phyloP scores from a whole-genome alignment of 2,113 vertebrate species.

The Aplodontia rufa region DNA sequence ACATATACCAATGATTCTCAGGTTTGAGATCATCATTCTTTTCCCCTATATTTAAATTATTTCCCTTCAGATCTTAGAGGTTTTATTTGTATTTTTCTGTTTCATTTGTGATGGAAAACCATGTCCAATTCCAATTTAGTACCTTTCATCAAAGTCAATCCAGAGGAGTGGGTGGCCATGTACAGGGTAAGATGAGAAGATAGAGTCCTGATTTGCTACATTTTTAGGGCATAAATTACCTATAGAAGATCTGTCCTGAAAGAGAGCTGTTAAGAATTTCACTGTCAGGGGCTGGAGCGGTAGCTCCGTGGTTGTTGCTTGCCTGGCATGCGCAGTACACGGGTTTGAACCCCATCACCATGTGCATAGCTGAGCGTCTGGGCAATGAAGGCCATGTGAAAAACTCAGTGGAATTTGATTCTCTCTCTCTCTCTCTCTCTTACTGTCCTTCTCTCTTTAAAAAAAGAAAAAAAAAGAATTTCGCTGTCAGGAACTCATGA shows the following conservation, averaged over 20 bases:
- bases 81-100: not conserved
- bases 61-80: not conserved
- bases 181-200: not conserved
- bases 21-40: not conserved
- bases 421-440: too few relatives aligned
- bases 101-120: not conserved
- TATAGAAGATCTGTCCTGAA: not conserved
- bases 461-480: too few relatives aligned
- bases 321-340: too few relatives aligned
- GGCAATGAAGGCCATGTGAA: too few relatives aligned
- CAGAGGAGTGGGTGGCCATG: not conserved
- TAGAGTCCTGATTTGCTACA: not conserved
- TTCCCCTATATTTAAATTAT: not conserved
- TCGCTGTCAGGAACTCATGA: not conserved
- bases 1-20: not conserved
- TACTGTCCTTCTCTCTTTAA: too few relatives aligned
- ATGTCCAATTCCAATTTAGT: not conserved
- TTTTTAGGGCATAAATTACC: not conserved
- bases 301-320: too few relatives aligned
- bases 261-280: not conserved
- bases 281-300: too few relatives aligned
- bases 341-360: too few relatives aligned
- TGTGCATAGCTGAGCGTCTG: too few relatives aligned
- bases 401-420: too few relatives aligned
- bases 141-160: not conserved